These are phyloP conservation scores for Diogma glabrata DNA, from an alignment of 2,888 invertebrate species.

Conservation along the genomic window DNA sequence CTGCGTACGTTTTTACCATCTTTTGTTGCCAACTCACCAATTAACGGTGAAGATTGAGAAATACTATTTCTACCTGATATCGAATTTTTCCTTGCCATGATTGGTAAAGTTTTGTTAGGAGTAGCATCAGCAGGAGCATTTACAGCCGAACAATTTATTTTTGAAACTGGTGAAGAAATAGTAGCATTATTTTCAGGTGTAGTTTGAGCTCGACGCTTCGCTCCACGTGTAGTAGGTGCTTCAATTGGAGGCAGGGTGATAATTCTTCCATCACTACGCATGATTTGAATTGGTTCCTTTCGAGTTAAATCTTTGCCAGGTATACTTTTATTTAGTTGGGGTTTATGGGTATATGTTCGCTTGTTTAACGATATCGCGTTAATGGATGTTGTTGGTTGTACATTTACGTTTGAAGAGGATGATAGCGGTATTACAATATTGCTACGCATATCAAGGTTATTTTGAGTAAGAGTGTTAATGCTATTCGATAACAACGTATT, in stretches of 20 bases:
- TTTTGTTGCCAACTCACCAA: not conserved
- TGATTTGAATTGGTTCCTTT: conserved; percentile 58
- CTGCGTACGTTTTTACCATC: conserved; percentile 4
- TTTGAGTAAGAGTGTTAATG: not conserved
- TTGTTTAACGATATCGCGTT: no score
- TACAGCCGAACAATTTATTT: conserved; percentile 6
- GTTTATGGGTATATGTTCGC: no score
- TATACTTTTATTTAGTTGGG: not conserved
- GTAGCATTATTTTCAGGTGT: conserved; percentile 19
- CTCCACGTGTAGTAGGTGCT: conserved; percentile 67
- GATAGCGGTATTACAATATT: not conserved
- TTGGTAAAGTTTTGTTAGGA: no score
- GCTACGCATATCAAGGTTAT: not conserved
- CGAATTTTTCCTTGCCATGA: conserved; percentile 21
- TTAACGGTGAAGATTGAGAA: conserved; percentile 18
- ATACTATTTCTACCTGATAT: conserved; percentile 20
- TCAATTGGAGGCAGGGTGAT: conserved; percentile 72
- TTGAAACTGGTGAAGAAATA: conserved; percentile 9
- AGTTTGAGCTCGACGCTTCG: conserved; percentile 48
- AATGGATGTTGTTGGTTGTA: conserved; percentile 1
- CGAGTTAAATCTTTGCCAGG: conserved; percentile 5
- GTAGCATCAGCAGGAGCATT: conserved; percentile 9
- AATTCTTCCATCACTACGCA: conserved; percentile 61
- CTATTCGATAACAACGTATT: not conserved
- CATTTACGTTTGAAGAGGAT: not conserved